Evolutionary conservation across 2,888 invertebrate species (phyloP).

Genomic region (Dasysyrphus albostriatus): DNA sequence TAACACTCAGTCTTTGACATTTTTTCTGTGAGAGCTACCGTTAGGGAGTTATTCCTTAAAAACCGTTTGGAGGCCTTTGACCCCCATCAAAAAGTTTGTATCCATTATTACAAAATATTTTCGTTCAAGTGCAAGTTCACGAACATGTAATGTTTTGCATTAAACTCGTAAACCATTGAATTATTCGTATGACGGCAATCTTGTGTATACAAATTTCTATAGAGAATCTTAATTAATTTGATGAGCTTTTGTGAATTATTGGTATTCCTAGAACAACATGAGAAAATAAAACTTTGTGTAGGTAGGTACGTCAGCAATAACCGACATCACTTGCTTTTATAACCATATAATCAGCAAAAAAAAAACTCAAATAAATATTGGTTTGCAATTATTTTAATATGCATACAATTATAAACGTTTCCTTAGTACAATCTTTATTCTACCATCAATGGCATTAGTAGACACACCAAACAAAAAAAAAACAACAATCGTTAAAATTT

Average conservation of each 20-base stretch:
- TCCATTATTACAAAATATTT: too few species aligned
- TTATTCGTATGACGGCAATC: not conserved
- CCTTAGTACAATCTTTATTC: conserved; percentile 34
- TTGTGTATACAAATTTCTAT: not conserved
- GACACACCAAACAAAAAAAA: not conserved
- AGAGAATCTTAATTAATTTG: not conserved
- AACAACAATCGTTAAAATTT: conserved; percentile 15
- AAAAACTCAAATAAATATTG: not conserved
- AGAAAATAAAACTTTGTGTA: not conserved
- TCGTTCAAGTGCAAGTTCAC: too few species aligned
- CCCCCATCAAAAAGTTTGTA: too few species aligned
- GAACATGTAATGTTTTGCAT: not conserved
- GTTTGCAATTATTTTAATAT: conserved; percentile 12
- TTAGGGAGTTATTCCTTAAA: too few species aligned
- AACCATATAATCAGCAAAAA: not conserved
- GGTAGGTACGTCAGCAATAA: conserved; percentile 5
- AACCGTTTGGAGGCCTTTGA: too few species aligned
- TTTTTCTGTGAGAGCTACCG: too few species aligned
- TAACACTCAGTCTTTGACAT: too few species aligned
- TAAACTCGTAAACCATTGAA: not conserved
- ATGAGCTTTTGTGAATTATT: not conserved
- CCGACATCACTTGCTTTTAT: too few species aligned
- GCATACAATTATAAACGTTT: conserved; percentile 7
- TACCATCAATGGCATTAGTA: not conserved
- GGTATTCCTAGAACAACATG: not conserved